Evolutionary conservation across 35 echinoderm and acorn worm genomes (phyloP).

Genomic region (Strongylocentrotus purpuratus): DNA sequence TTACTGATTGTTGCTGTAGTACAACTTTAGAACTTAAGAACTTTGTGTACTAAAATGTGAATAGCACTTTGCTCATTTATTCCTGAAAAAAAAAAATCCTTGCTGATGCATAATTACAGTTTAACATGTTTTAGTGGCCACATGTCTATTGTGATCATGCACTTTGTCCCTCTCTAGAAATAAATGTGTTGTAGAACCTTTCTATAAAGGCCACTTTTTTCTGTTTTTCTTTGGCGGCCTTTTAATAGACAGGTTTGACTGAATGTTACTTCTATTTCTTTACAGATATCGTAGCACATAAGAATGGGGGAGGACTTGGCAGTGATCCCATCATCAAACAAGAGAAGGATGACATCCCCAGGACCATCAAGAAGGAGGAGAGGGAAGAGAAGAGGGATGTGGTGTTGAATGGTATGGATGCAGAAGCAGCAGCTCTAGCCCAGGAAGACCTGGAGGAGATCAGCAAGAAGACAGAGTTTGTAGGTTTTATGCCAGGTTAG

Average conservation of each 20-base stretch:
- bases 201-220: no score
- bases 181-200: no score
- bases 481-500: slow-evolving; percentile 76
- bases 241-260: neutral
- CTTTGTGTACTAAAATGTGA: neutral
- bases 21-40: neutral
- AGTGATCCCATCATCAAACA: neutral
- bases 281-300: neutral
- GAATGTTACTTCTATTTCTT: neutral
- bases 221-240: no score
- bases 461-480: slow-evolving; percentile 59
- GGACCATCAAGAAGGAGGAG: neutral
- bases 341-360: slow-evolving; percentile 26
- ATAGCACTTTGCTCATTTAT: no score
- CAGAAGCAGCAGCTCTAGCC: slow-evolving; percentile 73
- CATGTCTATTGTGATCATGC: no score
- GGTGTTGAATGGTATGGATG: slow-evolving; percentile 81
- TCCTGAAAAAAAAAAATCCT: no score
- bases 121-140: no score
- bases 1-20: neutral
- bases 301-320: neutral
- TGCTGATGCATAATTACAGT: no score
- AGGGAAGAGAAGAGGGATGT: slow-evolving; percentile 53
- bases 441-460: slow-evolving; percentile 80
- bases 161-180: no score